Conservation (phyloP, 1,140 invertebrate species). For the Lepidurus arcticus region DNA sequence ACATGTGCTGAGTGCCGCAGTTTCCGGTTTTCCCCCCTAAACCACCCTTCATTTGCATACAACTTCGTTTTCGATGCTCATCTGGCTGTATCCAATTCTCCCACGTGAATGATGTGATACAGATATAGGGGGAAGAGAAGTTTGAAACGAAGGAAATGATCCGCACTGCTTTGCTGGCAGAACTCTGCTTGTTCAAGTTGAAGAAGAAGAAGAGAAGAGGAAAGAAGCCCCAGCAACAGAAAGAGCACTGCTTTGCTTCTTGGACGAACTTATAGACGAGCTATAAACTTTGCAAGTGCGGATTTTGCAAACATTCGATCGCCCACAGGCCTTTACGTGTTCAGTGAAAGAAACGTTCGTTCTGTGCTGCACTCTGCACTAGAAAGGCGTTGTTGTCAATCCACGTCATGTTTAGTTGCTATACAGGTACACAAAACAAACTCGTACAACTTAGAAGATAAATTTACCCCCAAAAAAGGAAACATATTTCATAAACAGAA, state of each 20-base stretch:
- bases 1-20: not conserved
- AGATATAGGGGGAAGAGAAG: not conserved
- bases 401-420: slow-evolving; percentile 8
- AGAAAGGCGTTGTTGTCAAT: not conserved
- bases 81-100: not conserved
- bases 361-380: not conserved
- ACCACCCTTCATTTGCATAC: not conserved
- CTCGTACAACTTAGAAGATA: no score
- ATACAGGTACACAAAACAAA: not conserved
- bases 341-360: not conserved
- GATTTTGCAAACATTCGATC: not conserved
- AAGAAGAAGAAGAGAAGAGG: not conserved
- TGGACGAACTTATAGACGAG: not conserved
- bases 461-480: no score
- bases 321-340: not conserved
- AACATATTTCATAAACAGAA: no score
- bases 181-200: not conserved
- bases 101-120: not conserved
- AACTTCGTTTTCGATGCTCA: not conserved
- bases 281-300: not conserved
- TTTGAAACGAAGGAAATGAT: not conserved
- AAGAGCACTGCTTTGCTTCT: not conserved
- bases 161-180: not conserved
- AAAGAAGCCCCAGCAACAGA: not conserved
- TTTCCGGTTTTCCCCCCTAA: not conserved